Evolutionary conservation across 2,797 vertebrate species (phyloP).

Genomic region (Podargus strigoides): DNA sequence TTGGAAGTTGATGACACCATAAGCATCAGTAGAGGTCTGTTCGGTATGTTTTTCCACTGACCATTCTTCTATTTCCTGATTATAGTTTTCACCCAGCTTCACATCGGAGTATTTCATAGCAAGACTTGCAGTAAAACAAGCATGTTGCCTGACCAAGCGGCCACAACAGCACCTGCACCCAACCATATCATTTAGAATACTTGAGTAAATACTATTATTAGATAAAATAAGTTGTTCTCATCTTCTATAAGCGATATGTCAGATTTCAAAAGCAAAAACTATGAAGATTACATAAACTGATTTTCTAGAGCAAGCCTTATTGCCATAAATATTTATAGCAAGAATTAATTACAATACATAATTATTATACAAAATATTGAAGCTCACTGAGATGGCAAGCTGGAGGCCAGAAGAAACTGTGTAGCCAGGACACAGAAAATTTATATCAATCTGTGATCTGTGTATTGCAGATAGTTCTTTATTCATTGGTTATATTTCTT

Average conservation of each 20-base stretch:
- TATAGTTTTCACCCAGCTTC: conserved; percentile 88
- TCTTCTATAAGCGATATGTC: no score
- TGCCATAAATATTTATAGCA: neutral
- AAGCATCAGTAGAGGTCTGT: conserved; percentile 92
- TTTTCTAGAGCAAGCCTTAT: neutral
- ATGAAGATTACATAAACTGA: neutral
- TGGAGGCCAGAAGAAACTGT: neutral
- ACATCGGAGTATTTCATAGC: conserved; percentile 95
- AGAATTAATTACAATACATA: neutral
- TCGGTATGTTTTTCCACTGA: conserved; percentile 97
- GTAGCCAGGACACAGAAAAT: neutral
- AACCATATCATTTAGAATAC: neutral
- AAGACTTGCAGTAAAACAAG: conserved; percentile 94
- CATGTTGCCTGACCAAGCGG: conserved; percentile 94
- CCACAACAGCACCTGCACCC: conserved; percentile 91
- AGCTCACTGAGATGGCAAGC: neutral
- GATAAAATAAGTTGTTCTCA: no score
- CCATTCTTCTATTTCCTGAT: conserved; percentile 87
- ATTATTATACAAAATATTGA: neutral
- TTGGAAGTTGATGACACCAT: conserved; percentile 98
- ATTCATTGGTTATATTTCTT: neutral
- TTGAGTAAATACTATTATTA: neutral
- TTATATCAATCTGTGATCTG: neutral
- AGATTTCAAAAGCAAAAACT: neutral
- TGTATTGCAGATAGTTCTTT: neutral